Evolutionary conservation across 1,140 invertebrate species (phyloP).

Genomic region (Caenorhabditis elegans): WBcel235 BX284604.4:522001-522500

Average conservation of each 20-base stretch:
- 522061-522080: neutral
- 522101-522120: conserved; percentile 58
- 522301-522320: conserved; percentile 56
- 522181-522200: conserved; percentile 14
- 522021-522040: conserved; percentile 54
- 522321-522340: conserved; percentile 54
- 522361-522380: neutral
- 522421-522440: too few species aligned
- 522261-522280: conserved; percentile 13
- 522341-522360: conserved; percentile 42
- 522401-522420: too few species aligned
- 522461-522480: too few species aligned
- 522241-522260: conserved; percentile 57
- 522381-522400: too few species aligned
- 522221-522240: conserved; percentile 55
- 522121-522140: conserved; percentile 50
- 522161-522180: conserved; percentile 49
- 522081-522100: conserved; percentile 48
- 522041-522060: conserved; percentile 10
- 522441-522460: too few species aligned
- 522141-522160: conserved; percentile 53
- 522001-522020: conserved; percentile 54
- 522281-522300: conserved; percentile 55
- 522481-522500: too few species aligned
- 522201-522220: conserved; percentile 47